These are phyloP conservation scores for Palythoa heliodiscus DNA, from an alignment of 92 coral and sea anemone species.

Conservation along the genomic window DNA sequence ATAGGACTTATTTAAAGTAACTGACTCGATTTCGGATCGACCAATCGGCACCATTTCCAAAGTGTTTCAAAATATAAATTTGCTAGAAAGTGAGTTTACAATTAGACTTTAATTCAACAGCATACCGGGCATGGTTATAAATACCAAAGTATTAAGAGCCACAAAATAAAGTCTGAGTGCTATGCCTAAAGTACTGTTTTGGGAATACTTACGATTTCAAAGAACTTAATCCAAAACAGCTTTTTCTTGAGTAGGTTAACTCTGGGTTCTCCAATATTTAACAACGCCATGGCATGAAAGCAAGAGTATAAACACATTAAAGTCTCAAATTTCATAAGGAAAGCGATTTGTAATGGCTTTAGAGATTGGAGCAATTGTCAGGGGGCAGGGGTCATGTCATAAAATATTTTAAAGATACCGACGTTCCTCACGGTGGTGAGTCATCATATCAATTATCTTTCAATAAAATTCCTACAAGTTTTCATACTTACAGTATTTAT, in stretches of 20 bases:
- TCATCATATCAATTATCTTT: too few relatives aligned
- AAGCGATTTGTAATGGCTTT: neutral
- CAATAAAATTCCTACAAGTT: too few relatives aligned
- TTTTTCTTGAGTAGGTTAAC: conserved; percentile 64
- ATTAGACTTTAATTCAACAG: too few relatives aligned
- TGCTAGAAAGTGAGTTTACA: too few relatives aligned
- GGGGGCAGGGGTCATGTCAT: neutral
- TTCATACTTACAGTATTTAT: too few relatives aligned
- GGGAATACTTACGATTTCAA: conserved; percentile 73
- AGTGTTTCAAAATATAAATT: too few relatives aligned
- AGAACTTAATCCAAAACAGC: conserved; percentile 76
- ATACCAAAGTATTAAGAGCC: neutral
- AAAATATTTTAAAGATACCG: too few relatives aligned
- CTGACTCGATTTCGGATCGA: too few relatives aligned
- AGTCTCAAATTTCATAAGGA: conserved; percentile 5
- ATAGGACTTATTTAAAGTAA: too few relatives aligned
- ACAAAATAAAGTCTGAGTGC: neutral
- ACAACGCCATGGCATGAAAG: conserved; percentile 59
- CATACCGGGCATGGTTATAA: too few relatives aligned
- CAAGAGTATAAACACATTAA: neutral
- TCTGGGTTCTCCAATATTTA: conserved; percentile 73
- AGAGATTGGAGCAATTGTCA: neutral
- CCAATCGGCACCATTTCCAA: too few relatives aligned
- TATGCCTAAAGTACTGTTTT: neutral
- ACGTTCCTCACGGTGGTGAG: too few relatives aligned